Conservation (phyloP, 2,797 vertebrate species). For the Sebastolobus altivelis region DNA sequence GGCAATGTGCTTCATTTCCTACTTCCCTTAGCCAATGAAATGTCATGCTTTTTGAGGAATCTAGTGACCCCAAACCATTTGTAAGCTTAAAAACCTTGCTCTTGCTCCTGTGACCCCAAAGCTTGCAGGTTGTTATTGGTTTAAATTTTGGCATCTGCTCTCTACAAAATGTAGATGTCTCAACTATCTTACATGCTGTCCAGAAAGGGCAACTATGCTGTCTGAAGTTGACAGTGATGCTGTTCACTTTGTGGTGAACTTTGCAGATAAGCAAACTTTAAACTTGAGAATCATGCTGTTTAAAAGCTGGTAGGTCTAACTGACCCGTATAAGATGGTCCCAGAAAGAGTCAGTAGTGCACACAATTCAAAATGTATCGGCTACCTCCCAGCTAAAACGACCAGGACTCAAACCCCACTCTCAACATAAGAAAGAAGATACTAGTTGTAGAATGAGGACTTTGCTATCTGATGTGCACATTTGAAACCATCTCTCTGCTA, state of each 20-base stretch:
- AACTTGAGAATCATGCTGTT: neutral
- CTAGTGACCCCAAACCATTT: neutral
- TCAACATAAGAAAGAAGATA: neutral
- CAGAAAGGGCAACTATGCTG: neutral
- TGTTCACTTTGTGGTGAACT: neutral
- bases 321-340: neutral
- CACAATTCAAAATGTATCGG: neutral
- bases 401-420: neutral
- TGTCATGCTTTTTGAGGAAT: neutral
- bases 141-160: neutral
- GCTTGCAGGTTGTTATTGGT: too few relatives aligned
- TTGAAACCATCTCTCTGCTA: neutral
- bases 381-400: neutral
- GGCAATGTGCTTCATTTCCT: neutral
- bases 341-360: neutral
- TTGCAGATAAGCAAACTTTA: neutral
- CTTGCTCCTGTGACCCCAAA: too few relatives aligned
- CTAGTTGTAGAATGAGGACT: neutral
- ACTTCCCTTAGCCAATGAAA: neutral
- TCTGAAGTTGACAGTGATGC: neutral
- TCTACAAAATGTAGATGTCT: neutral
- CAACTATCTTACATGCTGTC: neutral
- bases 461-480: neutral
- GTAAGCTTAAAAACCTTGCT: neutral
- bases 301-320: neutral